Conservation (phyloP, 2,113 vertebrate species). For the Choloepus hoffmanni region DNA sequence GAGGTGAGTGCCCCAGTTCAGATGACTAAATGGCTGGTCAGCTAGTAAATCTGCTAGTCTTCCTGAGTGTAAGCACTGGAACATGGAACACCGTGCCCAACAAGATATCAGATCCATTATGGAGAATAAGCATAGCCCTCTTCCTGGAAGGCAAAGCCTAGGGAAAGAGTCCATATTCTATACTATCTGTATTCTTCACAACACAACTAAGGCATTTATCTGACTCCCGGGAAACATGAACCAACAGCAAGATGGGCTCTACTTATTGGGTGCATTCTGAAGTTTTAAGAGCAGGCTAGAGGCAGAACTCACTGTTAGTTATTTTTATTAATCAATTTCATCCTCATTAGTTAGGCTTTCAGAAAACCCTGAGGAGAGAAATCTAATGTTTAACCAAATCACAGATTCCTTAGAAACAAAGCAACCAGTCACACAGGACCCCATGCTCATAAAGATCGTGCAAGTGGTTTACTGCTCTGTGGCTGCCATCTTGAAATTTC, state of each 20-base stretch:
- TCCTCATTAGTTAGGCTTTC: neutral
- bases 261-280: neutral
- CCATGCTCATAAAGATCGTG: too few relatives aligned
- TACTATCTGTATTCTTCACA: neutral
- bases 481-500: neutral
- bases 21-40: neutral
- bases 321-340: neutral
- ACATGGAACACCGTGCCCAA: neutral
- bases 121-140: neutral
- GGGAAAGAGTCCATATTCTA: neutral
- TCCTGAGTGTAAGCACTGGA: neutral
- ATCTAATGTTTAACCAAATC: neutral
- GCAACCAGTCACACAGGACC: fast-evolving
- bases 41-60: neutral
- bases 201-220: neutral
- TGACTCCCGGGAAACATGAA: neutral
- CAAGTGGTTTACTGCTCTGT: neutral
- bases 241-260: neutral
- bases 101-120: fast-evolving
- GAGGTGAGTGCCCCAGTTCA: neutral
- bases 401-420: neutral
- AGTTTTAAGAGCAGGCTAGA: neutral
- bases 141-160: neutral
- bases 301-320: neutral
- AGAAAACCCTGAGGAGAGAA: neutral